Evolutionary conservation across 2,888 invertebrate genomes (phyloP), one percentile per base, ranked within the genome.

Genomic region (Cheilosia vernalis): DNA sequence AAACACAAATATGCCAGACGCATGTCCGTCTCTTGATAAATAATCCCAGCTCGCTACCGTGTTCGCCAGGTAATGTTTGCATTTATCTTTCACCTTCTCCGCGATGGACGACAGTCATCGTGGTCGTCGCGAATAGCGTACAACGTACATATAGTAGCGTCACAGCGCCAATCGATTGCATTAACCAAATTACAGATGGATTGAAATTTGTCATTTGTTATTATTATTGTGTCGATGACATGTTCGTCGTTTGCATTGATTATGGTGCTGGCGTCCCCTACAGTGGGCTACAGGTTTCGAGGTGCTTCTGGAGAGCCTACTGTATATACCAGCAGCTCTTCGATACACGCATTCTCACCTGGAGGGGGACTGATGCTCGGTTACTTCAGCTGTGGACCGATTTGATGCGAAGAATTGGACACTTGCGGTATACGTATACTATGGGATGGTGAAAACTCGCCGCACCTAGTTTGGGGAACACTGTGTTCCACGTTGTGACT

Each of bases 141-240:
- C 17, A 5, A 37, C 13, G 49, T 5, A 42, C 37, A 77, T 64
- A 77, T 64, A 66, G 74, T 58, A 66, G 51, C 72, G 80, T 58
- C 78, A 60, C 63, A 72, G 82, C 86, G 64, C 73, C 76, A 87
- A 83, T 83, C 82, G 80, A 82, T 87, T 79, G 84, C 84, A 87
- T 87, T 87, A 86, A 81, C 87, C 85, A 87, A 87, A 87, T 87
- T 87, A 84, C 84, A 80, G 85, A 85, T 87, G 87, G 76, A 87
- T 87, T 87, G 84, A 87, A 87, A 87, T 87, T 87, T 87, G 87
- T 87, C 87, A 87, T 79, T 72, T 85, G 84, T 84, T 87, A 87
- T 80, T 87, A 87, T 87, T 87, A 83, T 79, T 83, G 83, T 77
- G 79, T 67, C 72, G 80, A 77, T 78, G 84, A 87, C 84, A 84